phyloP scores from a whole-genome alignment of 2,888 invertebrate species.

The Dasysyrphus albostriatus region DNA sequence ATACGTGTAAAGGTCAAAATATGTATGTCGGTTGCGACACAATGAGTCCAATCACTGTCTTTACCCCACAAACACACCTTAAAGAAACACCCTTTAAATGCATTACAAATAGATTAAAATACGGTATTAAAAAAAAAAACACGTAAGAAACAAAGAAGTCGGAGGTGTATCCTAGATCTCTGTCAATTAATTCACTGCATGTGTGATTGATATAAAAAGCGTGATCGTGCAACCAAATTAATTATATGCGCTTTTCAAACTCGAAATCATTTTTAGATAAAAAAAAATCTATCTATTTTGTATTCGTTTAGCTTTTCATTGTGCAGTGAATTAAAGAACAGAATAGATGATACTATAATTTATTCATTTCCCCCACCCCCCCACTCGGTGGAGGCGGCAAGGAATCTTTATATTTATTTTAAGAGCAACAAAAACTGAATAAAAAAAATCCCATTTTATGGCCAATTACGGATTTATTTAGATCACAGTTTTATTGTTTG shows the following conservation, averaged over 20 bases:
- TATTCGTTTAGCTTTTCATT: slow-evolving; percentile 19
- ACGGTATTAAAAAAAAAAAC: background rate
- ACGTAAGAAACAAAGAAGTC: slow-evolving; percentile 18
- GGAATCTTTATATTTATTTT: slow-evolving; percentile 2
- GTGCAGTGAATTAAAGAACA: slow-evolving; percentile 11
- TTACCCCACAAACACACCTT: background rate
- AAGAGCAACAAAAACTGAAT: background rate
- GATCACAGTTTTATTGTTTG: slow-evolving; percentile 48
- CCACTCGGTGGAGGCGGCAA: too few relatives aligned
- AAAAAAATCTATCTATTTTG: slow-evolving; percentile 25
- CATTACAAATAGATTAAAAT: background rate
- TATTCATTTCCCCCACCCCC: background rate
- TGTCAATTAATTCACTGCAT: slow-evolving; percentile 37
- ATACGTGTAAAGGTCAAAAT: background rate
- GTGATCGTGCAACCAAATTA: slow-evolving; percentile 41
- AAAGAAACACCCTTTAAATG: slow-evolving; percentile 1
- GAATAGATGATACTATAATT: background rate
- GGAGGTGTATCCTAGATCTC: slow-evolving; percentile 15
- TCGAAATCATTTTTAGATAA: slow-evolving; percentile 10
- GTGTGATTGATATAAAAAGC: slow-evolving; percentile 37
- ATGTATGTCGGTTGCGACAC: background rate
- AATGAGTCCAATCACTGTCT: background rate
- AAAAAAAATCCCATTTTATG: slow-evolving; percentile 52
- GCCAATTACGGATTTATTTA: slow-evolving; percentile 68
- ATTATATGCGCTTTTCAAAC: slow-evolving; percentile 11